A percentile compares a stretch with the other conserved stretches of the same genome.
phyloP scores from a whole-genome alignment of 2,888 invertebrate species.

The Colostygia pectinataria region DNA sequence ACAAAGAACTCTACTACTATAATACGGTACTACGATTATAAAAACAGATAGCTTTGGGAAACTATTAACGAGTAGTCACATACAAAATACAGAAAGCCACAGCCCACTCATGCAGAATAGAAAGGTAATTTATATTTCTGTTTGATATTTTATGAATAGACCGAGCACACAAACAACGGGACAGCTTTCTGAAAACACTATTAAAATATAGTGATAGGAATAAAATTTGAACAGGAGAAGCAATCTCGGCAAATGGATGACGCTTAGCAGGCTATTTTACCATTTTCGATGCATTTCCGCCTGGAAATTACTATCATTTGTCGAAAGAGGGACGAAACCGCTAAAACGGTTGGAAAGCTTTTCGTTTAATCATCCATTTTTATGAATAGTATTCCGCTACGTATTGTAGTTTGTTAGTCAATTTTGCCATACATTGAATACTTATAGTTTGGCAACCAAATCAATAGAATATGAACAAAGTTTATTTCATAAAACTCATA shows the following conservation, averaged over 20 bases:
- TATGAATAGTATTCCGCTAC: constrained; percentile 7
- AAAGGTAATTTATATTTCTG: constrained; percentile 17
- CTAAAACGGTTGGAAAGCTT: constrained; percentile 55
- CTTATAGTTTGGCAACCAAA: no score
- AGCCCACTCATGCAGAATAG: constrained; percentile 10
- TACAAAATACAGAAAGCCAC: neutral
- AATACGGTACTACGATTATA: no score
- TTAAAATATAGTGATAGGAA: constrained; percentile 52
- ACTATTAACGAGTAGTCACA: neutral
- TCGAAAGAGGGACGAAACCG: constrained; percentile 66
- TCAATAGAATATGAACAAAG: no score
- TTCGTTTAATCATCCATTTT: constrained; percentile 43
- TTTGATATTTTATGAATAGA: constrained; percentile 18
- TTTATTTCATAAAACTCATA: no score
- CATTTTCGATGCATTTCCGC: constrained; percentile 78
- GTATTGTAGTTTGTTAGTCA: neutral
- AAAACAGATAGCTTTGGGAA: no score
- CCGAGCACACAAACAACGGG: constrained; percentile 5
- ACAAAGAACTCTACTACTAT: no score
- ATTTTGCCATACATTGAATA: no score
- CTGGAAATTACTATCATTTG: constrained; percentile 78
- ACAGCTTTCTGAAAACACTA: constrained; percentile 33
- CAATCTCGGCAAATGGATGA: constrained; percentile 71
- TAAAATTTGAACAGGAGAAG: constrained; percentile 67
- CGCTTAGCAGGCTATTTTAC: constrained; percentile 77